Base-by-base conservation (phyloP, 2,888 invertebrate genomes). In the Lepidonotus clava region DNA sequence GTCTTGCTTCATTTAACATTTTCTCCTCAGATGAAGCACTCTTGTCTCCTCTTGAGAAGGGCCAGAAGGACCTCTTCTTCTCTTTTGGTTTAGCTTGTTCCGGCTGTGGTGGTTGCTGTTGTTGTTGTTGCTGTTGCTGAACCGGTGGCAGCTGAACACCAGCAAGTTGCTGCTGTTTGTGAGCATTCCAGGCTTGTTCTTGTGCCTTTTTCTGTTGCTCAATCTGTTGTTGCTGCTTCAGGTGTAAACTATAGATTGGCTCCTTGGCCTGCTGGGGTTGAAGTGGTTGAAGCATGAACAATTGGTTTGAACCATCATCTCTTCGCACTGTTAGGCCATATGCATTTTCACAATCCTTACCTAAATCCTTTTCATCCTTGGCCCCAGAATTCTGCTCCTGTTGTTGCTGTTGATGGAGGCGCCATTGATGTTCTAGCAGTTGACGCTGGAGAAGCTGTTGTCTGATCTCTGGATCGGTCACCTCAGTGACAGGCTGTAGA, bases 41-140 rank as follows among this genome's bases (percentile, higher is more conserved):
- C 34, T 80, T 80, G 46, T 80, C 80, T 1, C 51, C 51, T 14
- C 46, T 24, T n/a, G 46, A 80, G 21, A 80, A 80, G 41, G 80
- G 80, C 80, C 80, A 80, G 51, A 80, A 80, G 8, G 80, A 80
- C 28, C 24, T 80, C 46, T 80, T 80, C 80, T 80, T 80, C n/a
- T 71, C 71, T 34, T 71, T 71, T 40, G 38, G 38, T 34, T 21
- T 34, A 4, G 21, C 38, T 38, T 36, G 34, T 28, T 80, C 34
- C 18, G 4, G 41, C 21, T 38, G 40, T 6, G 80, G 80, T n/a
- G 51, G 14, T 14, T 11, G n/a, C n/a, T n/a, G n/a, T n/a, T n/a
- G n/a, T n/a, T n/a, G n/a, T n/a, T n/a, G n/a, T n/a, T n/a, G 51
- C 51, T 51, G 51, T 11, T 11, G 51, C 21, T 51, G 51, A 11